Evolutionary conservation across 2,113 vertebrate genomes (phyloP), one percentile per base, ranked within the genome.

Genomic region (Festucalex cinctus): DNA sequence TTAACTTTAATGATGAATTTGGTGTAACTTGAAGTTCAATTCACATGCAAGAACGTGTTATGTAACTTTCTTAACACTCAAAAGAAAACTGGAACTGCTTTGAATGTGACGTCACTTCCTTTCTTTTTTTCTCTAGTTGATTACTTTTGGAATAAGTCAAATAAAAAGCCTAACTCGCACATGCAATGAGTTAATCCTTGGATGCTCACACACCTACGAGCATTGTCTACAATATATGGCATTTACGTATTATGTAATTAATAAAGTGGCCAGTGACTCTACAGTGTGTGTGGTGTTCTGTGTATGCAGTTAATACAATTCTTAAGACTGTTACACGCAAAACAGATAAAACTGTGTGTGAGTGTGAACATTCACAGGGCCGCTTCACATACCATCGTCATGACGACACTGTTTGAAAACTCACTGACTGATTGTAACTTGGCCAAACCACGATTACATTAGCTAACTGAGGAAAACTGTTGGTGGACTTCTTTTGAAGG

Each of bases 261-360:
- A 57, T 57, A 26, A 32, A 57, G 14, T 57, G 54, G 54, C 54
- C 2, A 19, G 26, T 57, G 54, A 57, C 32, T 32, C 26, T 17
- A 57, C 54, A 32, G 54, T 19, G 2, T 19, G 54, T 28, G 53
- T 56, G 12, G 24, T 5, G 14, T 56, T 14, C 24, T 17, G 5
- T 32, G 14, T 32, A 24, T 13, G 22, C 51, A 54, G 22, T 26
- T 26, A 26, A 5, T 14, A 5, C 22, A 24, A 49, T 49, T 49
- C 48, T n/a, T 9, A 1, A 22, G 54, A 19, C 26, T 19, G 54
- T 32, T 57, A 32, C 26, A 57, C 14, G 8, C 54, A 57, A 32
- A 32, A 57, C 53, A 56, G 53, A 56, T 24, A 56, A 16, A 56
- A 56, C 53, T 56, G 54, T 57, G 54, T 32, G 26, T 32, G 54